phyloP scores from a whole-genome alignment of 2,888 invertebrate genomes.

The Ephialtes manifestator region DNA sequence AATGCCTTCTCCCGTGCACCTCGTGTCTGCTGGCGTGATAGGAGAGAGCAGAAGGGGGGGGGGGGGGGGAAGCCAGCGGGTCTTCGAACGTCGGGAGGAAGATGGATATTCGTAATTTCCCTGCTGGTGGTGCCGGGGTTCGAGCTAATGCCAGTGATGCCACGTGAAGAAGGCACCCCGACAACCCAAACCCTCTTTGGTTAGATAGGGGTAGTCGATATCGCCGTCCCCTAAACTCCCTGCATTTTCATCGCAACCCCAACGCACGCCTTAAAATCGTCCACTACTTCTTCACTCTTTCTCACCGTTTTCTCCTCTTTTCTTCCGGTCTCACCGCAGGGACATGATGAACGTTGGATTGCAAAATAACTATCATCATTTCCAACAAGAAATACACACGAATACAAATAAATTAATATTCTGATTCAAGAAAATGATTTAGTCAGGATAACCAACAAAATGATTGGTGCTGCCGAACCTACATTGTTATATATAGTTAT shows the following conservation, averaged over 20 bases:
- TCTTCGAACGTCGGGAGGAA: slow-evolving; percentile 77
- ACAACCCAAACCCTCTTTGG: slow-evolving; percentile 46
- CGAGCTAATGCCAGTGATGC: slow-evolving; percentile 30
- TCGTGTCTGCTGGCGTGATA: slow-evolving; percentile 48
- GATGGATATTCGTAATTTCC: slow-evolving; percentile 82
- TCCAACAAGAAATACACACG: neutral
- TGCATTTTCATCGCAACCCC: slow-evolving; percentile 35
- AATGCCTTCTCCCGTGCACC: slow-evolving; percentile 73
- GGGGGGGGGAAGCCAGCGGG: slow-evolving; percentile 48
- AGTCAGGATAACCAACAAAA: too few relatives aligned
- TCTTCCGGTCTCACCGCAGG: neutral
- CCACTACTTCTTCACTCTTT: neutral
- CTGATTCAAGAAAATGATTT: too few relatives aligned
- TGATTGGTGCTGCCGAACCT: too few relatives aligned
- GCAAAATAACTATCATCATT: neutral
- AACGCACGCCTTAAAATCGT: slow-evolving; percentile 11
- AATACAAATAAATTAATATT: too few relatives aligned
- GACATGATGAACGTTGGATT: neutral
- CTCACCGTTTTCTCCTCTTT: neutral
- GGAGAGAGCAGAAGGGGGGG: slow-evolving; percentile 58
- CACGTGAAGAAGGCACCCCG: slow-evolving; percentile 41
- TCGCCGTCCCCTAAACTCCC: slow-evolving; percentile 31
- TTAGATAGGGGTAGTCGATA: slow-evolving; percentile 64
- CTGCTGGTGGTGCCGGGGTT: slow-evolving; percentile 55
- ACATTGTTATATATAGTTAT: too few relatives aligned